phyloP scores from a whole-genome alignment of 2,797 vertebrate genomes.

The Enteromius paludinosus region DNA sequence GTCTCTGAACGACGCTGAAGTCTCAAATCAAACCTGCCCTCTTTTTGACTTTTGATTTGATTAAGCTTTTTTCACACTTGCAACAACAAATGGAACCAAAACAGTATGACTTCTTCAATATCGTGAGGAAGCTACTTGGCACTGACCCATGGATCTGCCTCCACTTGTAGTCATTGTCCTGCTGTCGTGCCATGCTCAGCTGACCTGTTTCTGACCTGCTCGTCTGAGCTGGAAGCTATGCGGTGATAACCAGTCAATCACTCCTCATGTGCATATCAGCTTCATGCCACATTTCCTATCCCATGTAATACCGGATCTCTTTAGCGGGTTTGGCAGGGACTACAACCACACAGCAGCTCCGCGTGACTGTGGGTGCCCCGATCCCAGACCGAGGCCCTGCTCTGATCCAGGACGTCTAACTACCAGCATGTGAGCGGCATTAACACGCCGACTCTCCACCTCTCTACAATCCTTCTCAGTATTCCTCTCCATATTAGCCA shows the following conservation, averaged over 20 bases:
- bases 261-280: not conserved
- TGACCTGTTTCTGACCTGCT: conserved; percentile 46
- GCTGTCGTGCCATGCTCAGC: conserved; percentile 65
- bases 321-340: not conserved
- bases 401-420: conserved; percentile 64
- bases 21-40: not conserved
- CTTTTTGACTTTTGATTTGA: not conserved
- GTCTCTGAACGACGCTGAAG: not conserved
- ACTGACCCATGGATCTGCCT: conserved; percentile 81
- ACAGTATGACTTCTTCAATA: not conserved
- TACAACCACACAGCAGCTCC: conserved; percentile 18
- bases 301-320: not conserved
- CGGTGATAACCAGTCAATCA: not conserved
- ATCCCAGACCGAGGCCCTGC: conserved; percentile 22
- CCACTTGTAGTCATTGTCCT: conserved; percentile 77
- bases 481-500: not conserved
- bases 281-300: not conserved
- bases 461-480: conserved; percentile 33
- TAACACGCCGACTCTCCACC: conserved; percentile 60
- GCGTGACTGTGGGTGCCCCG: conserved; percentile 9
- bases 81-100: not conserved
- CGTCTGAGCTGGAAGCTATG: not conserved
- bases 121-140: not conserved
- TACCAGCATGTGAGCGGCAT: conserved; percentile 78
- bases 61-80: not conserved